phyloP scores from a whole-genome alignment of 2,797 vertebrate genomes.

The Cygnus olor region DNA sequence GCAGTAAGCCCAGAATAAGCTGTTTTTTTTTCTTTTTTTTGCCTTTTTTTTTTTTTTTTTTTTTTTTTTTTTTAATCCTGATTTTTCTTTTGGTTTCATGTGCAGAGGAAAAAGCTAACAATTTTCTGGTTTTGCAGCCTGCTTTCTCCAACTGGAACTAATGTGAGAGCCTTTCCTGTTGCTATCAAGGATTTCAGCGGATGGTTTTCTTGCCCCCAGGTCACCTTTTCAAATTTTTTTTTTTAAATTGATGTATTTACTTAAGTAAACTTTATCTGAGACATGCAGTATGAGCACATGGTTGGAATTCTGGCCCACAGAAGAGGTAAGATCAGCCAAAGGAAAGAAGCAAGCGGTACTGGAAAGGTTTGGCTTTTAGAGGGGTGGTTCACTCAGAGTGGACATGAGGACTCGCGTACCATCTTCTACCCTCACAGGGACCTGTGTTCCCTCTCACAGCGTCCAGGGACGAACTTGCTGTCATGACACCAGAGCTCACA shows the following conservation, averaged over 20 bases:
- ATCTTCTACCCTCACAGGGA: too few species aligned
- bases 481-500: neutral
- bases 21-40: neutral
- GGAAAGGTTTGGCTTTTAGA: neutral
- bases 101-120: neutral
- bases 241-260: neutral
- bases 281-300: accelerated
- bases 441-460: neutral
- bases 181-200: neutral
- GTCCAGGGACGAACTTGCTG: neutral
- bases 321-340: neutral
- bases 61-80: neutral
- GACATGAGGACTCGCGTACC: neutral
- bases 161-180: neutral
- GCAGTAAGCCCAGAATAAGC: neutral
- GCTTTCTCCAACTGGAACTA: neutral
- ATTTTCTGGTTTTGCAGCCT: neutral
- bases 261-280: neutral
- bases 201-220: neutral
- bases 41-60: neutral
- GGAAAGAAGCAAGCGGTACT: neutral
- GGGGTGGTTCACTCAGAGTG: neutral
- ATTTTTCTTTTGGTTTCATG: slow-evolving; percentile 43
- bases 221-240: neutral
- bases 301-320: neutral